Evolutionary conservation across 2,113 vertebrate genomes (phyloP).

Genomic region (Myotis yumanensis): DNA sequence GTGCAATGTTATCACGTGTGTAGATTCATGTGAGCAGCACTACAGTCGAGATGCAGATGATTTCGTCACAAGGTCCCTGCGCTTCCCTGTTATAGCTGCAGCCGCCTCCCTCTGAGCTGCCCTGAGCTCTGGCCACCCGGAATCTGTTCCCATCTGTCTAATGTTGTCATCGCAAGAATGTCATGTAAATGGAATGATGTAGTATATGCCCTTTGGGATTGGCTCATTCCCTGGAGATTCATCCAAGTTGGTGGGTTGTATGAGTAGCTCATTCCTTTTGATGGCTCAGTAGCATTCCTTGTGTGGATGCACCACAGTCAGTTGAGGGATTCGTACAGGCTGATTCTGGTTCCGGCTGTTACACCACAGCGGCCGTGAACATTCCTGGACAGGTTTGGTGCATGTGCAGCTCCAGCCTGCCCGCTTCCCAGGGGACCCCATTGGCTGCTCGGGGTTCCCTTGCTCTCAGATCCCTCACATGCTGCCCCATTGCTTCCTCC

Average conservation of each 20-base stretch:
- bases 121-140: background rate
- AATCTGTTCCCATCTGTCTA: background rate
- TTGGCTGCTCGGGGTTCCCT: background rate
- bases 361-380: background rate
- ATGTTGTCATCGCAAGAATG: background rate
- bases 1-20: accelerated
- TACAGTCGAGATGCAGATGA: background rate
- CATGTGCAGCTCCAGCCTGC: background rate
- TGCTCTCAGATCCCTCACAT: background rate
- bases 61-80: background rate
- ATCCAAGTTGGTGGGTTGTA: background rate
- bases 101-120: background rate
- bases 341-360: background rate
- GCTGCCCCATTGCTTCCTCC: background rate
- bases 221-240: background rate
- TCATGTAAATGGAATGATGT: background rate
- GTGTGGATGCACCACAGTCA: too few species aligned
- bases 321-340: background rate
- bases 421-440: background rate
- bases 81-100: background rate
- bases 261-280: background rate
- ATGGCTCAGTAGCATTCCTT: background rate
- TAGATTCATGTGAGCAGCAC: background rate
- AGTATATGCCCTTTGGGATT: background rate
- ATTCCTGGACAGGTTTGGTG: background rate